Conservation (phyloP, 2,113 vertebrate genomes). For the Gopherus flavomarginatus region DNA sequence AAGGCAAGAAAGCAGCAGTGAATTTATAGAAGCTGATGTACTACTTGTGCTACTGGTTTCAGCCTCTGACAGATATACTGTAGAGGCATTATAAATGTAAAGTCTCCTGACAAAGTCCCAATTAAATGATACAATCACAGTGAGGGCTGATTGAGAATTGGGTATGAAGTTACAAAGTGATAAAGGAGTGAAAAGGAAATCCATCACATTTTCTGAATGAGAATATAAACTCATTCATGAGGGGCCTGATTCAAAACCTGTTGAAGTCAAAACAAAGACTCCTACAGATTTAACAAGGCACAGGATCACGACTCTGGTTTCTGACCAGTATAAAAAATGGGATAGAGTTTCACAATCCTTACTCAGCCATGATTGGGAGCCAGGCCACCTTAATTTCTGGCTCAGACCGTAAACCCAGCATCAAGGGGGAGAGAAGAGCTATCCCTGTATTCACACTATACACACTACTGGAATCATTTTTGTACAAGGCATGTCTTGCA, state of each 20-base stretch:
- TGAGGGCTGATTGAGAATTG: neutral
- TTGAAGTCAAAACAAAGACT: neutral
- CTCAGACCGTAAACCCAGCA: accelerated
- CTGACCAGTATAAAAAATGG: neutral
- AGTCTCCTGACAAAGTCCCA: neutral
- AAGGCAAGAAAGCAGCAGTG: accelerated
- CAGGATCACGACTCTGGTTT: neutral
- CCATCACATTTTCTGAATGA: neutral
- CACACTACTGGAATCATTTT: neutral
- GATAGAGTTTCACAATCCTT: neutral
- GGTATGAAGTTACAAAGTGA: neutral
- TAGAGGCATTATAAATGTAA: neutral
- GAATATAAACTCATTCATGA: neutral
- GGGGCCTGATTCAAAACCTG: neutral
- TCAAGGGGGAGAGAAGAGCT: accelerated
- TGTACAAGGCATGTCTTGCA: neutral
- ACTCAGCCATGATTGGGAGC: neutral
- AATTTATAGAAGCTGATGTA: neutral
- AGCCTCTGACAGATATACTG: neutral
- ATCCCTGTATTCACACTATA: neutral
- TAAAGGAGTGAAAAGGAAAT: neutral
- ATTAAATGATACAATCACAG: neutral
- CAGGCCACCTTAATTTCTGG: neutral
- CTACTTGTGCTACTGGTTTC: neutral
- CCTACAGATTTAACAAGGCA: accelerated